Evolutionary conservation across 1,140 invertebrate genomes (phyloP), one percentile per base, ranked within the genome.

Genomic region (Halyomorpha halys): DNA sequence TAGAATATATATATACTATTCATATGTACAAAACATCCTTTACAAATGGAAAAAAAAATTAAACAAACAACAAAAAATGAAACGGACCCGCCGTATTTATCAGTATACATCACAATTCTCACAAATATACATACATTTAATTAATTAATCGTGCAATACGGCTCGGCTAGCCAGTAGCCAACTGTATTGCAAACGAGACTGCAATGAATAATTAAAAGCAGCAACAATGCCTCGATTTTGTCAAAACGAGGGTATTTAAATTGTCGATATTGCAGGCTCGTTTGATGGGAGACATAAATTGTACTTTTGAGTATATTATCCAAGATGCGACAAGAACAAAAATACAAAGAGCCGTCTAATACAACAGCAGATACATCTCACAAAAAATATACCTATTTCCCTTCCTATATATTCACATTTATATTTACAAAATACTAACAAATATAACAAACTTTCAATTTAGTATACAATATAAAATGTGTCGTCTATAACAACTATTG

Each of bases 391-490:
- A 49, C 9, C 21, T 19, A 19, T 49, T 21, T 49, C 47, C 47
- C 21, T 19, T 49, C 21, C 47, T 19, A 49, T 49, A 49, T 49
- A 49, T 49, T 49, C 21, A 49, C 47, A 49, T 21, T 49, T 39
- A 39, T 39, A 39, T 39, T 11, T 39, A 39, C 11, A 47, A 49
- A 49, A 19, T 18, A 49, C 47, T 49, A 18, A 18, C 47, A 19
- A 49, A 49, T 49, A 49, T 19, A 49, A 39, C 34, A 39, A 39
- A 39, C 34, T 39, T 49, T 49, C 2, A 49, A 49, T 49, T 49
- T 49, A n/a, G 47, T 49, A 19, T 49, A 49, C 47, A 49, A 49
- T 49, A 49, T 49, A 49, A 49, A 49, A 49, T 49, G 47, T 49
- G 47, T 49, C 21, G 14, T 49, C 47, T 49, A 49, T 49, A 49